Percentiles rank a stretch among this genome's conserved stretches.
Conservation (phyloP, 1,140 invertebrate species). For the Triops cancriformis region DNA sequence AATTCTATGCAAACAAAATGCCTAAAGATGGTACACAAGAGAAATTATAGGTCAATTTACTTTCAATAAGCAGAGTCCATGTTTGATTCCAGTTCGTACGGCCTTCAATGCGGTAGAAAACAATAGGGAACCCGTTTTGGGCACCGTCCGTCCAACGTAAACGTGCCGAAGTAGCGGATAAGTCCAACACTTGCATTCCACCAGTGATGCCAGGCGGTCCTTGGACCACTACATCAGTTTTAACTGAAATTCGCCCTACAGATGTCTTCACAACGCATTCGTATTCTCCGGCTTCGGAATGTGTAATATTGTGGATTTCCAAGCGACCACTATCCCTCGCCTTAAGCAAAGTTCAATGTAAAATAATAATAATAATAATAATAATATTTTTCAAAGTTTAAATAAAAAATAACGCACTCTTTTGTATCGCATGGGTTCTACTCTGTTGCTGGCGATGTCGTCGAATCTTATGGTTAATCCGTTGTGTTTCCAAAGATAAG, state of each 20-base stretch:
- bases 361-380: background rate
- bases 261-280: slow-evolving; percentile 80
- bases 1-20: no score
- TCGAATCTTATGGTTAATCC: slow-evolving; percentile 54
- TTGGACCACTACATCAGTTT: slow-evolving; percentile 61
- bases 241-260: slow-evolving; percentile 65
- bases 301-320: slow-evolving; percentile 68
- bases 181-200: slow-evolving; percentile 54
- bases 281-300: slow-evolving; percentile 77
- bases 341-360: background rate
- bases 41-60: slow-evolving; percentile 37
- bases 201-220: slow-evolving; percentile 74
- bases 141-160: slow-evolving; percentile 85
- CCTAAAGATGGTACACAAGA: slow-evolving; percentile 17
- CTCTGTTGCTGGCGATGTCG: background rate
- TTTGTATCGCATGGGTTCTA: background rate
- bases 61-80: slow-evolving; percentile 64
- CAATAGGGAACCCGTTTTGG: slow-evolving; percentile 65
- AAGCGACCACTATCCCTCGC: slow-evolving; percentile 49
- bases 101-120: slow-evolving; percentile 66
- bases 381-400: background rate
- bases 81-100: slow-evolving; percentile 75
- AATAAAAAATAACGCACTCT: background rate
- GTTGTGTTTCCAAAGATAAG: slow-evolving; percentile 85
- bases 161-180: slow-evolving; percentile 62